These are phyloP conservation scores for Homarus gammarus DNA, from an alignment of 2,888 invertebrate species.

Conservation along the genomic window DNA sequence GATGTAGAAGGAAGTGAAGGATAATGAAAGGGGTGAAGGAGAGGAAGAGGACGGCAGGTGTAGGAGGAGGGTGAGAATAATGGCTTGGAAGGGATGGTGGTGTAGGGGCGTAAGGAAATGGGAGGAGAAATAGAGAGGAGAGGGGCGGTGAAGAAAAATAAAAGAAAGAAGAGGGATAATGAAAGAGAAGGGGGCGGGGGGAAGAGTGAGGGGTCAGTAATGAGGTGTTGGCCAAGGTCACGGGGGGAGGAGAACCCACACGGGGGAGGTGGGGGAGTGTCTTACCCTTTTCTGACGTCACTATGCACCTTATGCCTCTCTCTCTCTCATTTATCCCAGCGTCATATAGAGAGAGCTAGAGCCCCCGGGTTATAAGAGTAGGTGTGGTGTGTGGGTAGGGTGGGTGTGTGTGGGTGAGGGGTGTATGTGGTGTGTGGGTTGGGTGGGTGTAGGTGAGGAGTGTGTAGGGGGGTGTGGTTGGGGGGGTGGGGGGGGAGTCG, in stretches of 20 bases:
- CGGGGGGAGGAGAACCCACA: no score
- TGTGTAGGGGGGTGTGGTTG: not conserved
- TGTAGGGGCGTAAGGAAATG: not conserved
- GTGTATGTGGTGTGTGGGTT: not conserved
- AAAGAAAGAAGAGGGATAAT: not conserved
- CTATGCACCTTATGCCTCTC: no score
- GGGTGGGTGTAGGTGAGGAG: conserved; percentile 17
- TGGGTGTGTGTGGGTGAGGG: conserved; percentile 10
- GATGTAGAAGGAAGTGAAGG: not conserved
- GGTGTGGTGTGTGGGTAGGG: not conserved
- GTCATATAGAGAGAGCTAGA: no score
- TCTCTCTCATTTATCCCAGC: no score
- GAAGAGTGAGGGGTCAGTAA: not conserved
- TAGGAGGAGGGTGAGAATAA: not conserved
- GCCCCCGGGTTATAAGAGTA: not conserved
- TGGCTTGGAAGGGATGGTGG: not conserved
- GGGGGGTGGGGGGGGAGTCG: conserved; percentile 5
- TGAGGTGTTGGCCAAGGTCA: no score
- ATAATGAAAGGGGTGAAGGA: not conserved
- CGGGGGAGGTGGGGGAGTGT: no score
- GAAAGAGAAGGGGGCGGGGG: not conserved
- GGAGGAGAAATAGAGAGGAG: not conserved
- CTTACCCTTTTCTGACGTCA: no score
- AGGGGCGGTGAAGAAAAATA: not conserved
- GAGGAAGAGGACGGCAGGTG: not conserved